These are phyloP conservation scores for Cacatua alba DNA, from an alignment of 2,113 vertebrate species.

Conservation along the genomic window DNA sequence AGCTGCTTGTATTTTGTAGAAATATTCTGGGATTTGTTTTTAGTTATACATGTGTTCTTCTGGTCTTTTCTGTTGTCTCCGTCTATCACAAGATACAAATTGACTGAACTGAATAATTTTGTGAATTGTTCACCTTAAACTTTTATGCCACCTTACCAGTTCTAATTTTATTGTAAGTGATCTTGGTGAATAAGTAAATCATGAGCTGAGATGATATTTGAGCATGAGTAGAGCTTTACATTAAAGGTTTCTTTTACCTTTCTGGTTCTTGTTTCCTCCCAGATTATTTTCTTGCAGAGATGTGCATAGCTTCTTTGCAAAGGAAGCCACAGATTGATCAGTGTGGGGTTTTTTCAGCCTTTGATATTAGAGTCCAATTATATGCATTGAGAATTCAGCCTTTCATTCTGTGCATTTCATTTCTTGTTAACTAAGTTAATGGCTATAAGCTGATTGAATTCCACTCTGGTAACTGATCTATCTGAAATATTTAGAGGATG, in stretches of 20 bases:
- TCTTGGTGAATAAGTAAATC: neutral
- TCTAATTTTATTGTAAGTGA: neutral
- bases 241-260: neutral
- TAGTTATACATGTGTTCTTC: neutral
- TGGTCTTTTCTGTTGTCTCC: neutral
- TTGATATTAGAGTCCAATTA: neutral
- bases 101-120: neutral
- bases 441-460: constrained; percentile 34
- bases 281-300: neutral
- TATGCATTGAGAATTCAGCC: neutral
- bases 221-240: neutral
- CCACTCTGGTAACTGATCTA: constrained; percentile 47
- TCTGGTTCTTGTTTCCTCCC: neutral
- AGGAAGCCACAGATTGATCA: neutral
- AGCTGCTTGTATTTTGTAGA: neutral
- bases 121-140: neutral
- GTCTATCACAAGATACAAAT: neutral
- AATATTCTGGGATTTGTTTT: neutral
- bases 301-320: neutral
- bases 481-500: constrained; percentile 72
- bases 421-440: neutral
- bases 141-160: neutral
- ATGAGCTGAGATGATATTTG: neutral
- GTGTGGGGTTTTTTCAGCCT: neutral
- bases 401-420: neutral